A percentile compares a stretch with the other conserved stretches of the same genome.
These are phyloP conservation scores for Microcebus tavaratra DNA, from an alignment of 2,113 vertebrate species.

Conservation along the genomic window DNA sequence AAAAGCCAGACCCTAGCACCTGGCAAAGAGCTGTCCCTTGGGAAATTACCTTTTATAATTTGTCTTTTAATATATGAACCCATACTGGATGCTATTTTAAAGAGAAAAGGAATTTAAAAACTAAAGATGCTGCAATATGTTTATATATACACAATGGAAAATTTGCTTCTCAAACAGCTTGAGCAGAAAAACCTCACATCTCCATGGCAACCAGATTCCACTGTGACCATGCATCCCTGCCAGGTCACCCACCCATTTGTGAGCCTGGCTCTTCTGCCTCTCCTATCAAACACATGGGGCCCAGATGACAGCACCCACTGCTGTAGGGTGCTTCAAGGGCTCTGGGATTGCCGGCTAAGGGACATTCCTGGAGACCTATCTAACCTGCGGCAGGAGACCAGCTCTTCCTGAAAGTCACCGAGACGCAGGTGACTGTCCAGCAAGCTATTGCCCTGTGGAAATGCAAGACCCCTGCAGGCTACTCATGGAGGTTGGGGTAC, in stretches of 20 bases:
- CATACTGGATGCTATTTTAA: neutral
- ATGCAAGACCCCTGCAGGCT: neutral
- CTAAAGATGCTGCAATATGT: conserved; percentile 4
- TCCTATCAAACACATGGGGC: neutral
- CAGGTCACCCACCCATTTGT: conserved; percentile 54
- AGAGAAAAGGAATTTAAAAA: conserved; percentile 42
- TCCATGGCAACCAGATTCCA: conserved; percentile 74
- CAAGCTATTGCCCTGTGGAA: neutral
- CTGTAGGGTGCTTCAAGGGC: neutral
- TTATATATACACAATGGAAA: conserved; percentile 62
- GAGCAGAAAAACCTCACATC: conserved; percentile 61
- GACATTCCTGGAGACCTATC: neutral
- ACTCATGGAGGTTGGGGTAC: neutral
- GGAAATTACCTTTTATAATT: neutral
- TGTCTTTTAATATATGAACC: neutral
- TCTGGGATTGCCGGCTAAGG: neutral
- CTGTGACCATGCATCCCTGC: neutral
- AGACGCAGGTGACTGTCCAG: neutral
- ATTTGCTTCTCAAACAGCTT: conserved; percentile 62
- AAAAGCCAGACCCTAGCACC: neutral
- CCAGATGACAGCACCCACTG: neutral
- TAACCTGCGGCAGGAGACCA: neutral
- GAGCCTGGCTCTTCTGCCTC: neutral
- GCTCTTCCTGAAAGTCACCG: neutral
- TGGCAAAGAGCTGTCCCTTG: neutral